Evolutionary conservation across 92 coral and sea anemone species (phyloP), one percentile per base, ranked within the genome.

Genomic region (Montipora capitata): DNA sequence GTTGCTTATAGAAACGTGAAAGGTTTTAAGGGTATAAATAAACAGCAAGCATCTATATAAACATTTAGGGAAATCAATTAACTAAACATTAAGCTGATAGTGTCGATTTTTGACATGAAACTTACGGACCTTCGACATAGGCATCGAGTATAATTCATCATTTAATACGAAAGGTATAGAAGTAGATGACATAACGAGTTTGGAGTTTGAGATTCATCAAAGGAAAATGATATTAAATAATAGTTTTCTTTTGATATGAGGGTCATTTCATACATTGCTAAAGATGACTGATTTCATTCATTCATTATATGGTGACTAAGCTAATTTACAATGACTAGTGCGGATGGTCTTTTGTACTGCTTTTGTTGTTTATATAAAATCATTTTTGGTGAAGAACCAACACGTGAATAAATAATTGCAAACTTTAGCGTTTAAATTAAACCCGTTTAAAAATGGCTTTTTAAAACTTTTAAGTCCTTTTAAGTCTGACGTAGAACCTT

Each of bases 221-320:
- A 12, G 63, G 63, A 57, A 57, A 57, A 57, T 57, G 63, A 14
- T 14, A 8, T 57, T 57, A 57, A 57, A 10, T 57, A 57, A 45
- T 45, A 45, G 52, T 45, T 45, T 45, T 45, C 52, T 9, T 45
- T 45, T 45, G 52, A 45, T 57, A 12, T 35, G 72, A 67, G 72
- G 72, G 13, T 67, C 48, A 67, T 67, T 67, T 67, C 43, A 67
- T 67, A 67, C 43, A 67, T 67, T 67, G 72, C 72, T 5, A 67
- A 20, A 16, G 72, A 67, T 67, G 43, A n/a, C n/a, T n/a, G n/a
- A 67, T 67, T 67, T 67, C 10, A 67, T 67, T 67, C 13, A 38
- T 67, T 67, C 41, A 67, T 67, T 67, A 67, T 67, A 39, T 67
- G 10, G 72, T 67, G 72, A 67, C 72, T 67, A 67, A 67, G 45